Evolutionary conservation across 2,888 invertebrate genomes (phyloP).

Genomic region (Teinopalpus imperialis): DNA sequence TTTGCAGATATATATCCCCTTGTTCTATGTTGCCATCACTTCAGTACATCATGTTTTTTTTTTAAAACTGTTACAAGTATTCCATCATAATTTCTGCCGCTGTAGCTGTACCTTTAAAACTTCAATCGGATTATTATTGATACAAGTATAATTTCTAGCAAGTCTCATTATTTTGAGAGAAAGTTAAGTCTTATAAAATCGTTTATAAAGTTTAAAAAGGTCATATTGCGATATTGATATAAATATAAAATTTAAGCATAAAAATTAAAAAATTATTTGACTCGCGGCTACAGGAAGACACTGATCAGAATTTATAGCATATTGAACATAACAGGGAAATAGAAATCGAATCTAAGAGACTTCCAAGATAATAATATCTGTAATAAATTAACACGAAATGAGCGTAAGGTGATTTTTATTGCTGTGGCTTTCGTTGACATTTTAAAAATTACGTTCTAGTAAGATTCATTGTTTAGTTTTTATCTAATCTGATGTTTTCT

Average conservation of each 20-base stretch:
- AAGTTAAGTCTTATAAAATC: neutral
- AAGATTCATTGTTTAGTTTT: constrained; percentile 34
- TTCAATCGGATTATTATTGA: no score
- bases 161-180: no score
- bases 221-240: constrained; percentile 28
- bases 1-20: no score
- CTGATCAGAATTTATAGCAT: constrained; percentile 66
- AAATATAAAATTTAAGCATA: constrained; percentile 28
- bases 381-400: constrained; percentile 67
- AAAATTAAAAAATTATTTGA: constrained; percentile 48
- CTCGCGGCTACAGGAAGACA: constrained; percentile 41
- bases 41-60: no score
- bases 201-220: constrained; percentile 12
- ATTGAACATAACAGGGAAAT: constrained; percentile 54
- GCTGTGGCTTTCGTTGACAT: constrained; percentile 39
- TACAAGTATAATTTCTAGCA: no score
- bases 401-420: constrained; percentile 67
- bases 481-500: constrained; percentile 23
- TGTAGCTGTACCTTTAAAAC: no score
- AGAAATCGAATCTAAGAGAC: constrained; percentile 52
- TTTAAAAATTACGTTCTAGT: constrained; percentile 57
- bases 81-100: no score
- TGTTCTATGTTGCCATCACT: no score
- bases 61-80: no score
- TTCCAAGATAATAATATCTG: constrained; percentile 50